Conservation (phyloP, 2,797 vertebrate species). For the Dermochelys coriacea region DNA sequence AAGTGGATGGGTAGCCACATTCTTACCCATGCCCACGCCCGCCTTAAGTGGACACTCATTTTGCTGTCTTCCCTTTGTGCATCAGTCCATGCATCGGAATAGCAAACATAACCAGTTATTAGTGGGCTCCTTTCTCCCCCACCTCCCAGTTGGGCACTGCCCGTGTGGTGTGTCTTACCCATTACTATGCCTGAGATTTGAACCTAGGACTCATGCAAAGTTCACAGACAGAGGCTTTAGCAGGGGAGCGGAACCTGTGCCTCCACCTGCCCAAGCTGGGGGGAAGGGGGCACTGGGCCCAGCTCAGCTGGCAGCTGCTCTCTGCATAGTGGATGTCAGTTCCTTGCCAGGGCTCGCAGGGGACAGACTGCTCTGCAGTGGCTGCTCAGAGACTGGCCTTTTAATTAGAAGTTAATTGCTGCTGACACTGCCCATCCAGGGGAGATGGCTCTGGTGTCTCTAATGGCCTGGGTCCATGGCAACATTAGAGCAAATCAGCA, state of each 20-base stretch:
- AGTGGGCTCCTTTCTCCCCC: not conserved
- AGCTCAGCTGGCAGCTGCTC: not conserved
- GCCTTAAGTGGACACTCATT: not conserved
- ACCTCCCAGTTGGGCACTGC: not conserved
- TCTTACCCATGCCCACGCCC: not conserved
- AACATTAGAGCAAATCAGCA: not conserved
- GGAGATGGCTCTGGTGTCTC: not conserved
- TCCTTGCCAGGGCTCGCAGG: rapidly evolving
- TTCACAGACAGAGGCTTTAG: not conserved
- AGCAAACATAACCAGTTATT: not conserved
- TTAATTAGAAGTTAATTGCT: constrained; percentile 38
- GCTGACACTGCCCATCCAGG: not conserved
- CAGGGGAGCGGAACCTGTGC: not conserved
- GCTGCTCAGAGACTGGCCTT: not conserved
- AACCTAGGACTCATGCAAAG: not conserved
- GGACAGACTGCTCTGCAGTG: not conserved
- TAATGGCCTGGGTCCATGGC: rapidly evolving
- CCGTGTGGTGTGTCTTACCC: not conserved
- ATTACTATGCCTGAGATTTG: not conserved
- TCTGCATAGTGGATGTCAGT: not conserved
- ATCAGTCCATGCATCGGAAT: rapidly evolving
- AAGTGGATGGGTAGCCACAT: not conserved
- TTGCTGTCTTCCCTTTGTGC: rapidly evolving
- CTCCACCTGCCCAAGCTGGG: not conserved
- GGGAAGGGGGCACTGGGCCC: not conserved